A percentile compares a stretch with the other conserved stretches of the same genome.
These are phyloP conservation scores for Mustela lutreola DNA, from an alignment of 2,113 vertebrate genomes.

Conservation along the genomic window DNA sequence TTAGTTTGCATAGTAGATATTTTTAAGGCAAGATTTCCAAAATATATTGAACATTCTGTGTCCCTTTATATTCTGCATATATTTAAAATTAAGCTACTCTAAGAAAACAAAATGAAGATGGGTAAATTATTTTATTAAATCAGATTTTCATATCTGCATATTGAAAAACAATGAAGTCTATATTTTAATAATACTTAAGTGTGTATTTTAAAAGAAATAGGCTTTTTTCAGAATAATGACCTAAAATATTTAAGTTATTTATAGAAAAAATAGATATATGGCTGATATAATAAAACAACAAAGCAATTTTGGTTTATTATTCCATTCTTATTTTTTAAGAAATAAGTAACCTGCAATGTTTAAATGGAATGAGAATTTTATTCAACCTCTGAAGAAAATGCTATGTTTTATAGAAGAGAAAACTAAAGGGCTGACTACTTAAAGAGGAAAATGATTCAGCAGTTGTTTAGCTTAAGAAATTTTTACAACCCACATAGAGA, in stretches of 20 bases:
- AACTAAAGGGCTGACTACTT: background rate
- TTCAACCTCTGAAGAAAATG: constrained; percentile 60
- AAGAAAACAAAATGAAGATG: background rate
- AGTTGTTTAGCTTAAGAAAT: constrained; percentile 50
- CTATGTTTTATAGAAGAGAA: constrained; percentile 51
- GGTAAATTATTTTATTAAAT: constrained; percentile 44
- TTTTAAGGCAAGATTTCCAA: background rate
- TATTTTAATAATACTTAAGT: background rate
- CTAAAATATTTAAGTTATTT: background rate
- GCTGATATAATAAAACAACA: background rate
- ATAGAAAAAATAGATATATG: background rate
- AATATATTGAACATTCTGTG: background rate
- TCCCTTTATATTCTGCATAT: background rate
- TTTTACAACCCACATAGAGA: constrained; percentile 19
- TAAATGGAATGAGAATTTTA: constrained; percentile 23
- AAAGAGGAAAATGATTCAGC: constrained; percentile 56
- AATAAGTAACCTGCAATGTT: constrained; percentile 49
- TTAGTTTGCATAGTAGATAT: background rate
- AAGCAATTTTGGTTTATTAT: constrained; percentile 2
- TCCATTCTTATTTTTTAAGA: constrained; percentile 40
- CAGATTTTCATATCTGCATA: accelerated
- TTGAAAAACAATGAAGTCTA: background rate
- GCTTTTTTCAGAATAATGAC: background rate
- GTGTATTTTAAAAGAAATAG: background rate
- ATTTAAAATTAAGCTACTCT: background rate